A percentile compares a stretch with the other conserved stretches of the same genome.
Evolutionary conservation across 2,888 invertebrate genomes (phyloP).

Genomic region (Orthosia incerta): DNA sequence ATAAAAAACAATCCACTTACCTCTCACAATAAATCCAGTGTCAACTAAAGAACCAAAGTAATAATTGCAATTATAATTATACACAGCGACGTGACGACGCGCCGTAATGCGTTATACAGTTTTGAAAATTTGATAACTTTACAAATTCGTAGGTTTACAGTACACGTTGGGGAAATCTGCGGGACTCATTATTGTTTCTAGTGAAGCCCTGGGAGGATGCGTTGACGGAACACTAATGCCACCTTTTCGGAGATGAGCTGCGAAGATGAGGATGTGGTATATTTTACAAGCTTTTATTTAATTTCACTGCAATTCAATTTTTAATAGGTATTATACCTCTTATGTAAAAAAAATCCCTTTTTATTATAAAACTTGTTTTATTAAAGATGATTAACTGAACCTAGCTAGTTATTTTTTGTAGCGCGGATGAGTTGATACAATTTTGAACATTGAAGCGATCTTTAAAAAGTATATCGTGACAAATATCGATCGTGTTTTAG

Average conservation of each 20-base stretch:
- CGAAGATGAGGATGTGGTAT: slow-evolving; percentile 62
- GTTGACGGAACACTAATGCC: slow-evolving; percentile 86
- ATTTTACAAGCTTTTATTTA: no score
- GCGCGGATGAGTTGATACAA: no score
- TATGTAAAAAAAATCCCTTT: no score
- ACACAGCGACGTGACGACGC: slow-evolving; percentile 70
- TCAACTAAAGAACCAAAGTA: slow-evolving; percentile 61
- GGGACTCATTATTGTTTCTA: slow-evolving; percentile 85
- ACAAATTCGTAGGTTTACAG: slow-evolving; percentile 88
- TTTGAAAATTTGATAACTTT: slow-evolving; percentile 91
- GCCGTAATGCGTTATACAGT: slow-evolving; percentile 86
- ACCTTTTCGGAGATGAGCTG: slow-evolving; percentile 75
- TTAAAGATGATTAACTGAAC: no score
- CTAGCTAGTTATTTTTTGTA: no score
- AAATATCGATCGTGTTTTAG: no score
- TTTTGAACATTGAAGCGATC: no score
- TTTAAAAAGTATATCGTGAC: no score
- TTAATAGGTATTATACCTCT: no score
- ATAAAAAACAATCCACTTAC: neutral
- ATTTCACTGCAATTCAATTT: no score
- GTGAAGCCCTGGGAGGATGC: slow-evolving; percentile 80
- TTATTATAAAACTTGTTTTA: no score
- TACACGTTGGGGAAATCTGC: slow-evolving; percentile 89
- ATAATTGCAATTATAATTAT: slow-evolving; percentile 89
- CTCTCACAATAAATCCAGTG: slow-evolving; percentile 52